Evolutionary conservation across 92 coral and sea anemone genomes (phyloP), one percentile per base, ranked within the genome.

Genomic region (Ricordea florida): DNA sequence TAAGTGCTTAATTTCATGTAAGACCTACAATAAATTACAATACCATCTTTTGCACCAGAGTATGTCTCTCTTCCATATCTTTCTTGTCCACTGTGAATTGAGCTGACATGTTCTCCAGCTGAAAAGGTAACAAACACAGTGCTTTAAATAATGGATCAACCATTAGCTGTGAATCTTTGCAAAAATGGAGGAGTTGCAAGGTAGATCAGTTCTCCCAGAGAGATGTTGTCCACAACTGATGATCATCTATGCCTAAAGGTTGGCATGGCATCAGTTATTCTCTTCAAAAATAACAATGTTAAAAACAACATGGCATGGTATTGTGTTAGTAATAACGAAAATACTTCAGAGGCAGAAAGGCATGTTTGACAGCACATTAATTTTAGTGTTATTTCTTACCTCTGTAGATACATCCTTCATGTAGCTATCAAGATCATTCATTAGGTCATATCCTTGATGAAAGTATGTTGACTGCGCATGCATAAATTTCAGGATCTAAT

Each of bases 41-140:
- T 60, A 88, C 99, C 96, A 74, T 96, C 76, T 78, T 85, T 67
- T 92, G 93, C 18, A 96, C 99, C 10, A 96, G 82, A 3, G 94
- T 85, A 69, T 96, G 99, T 32, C 99, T 75, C 57, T 93, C 96
- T 45, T 96, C 99, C 99, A 96, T 96, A 33, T 92, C 97, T 72
- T 96, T 96, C 70, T 92, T 92, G 30, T 96, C 96, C 33, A 89
- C 92, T 10, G 88, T 85, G 55, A 88, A 92, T 76, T 84, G 90
- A 3, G 63, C 67, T 10, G 97, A 92, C 50, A 96, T 47, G 6
- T 85, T 82, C 34, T 89, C 91, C 63, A 96, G 70, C 99, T 94
- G 5, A 26, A 63, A 15, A 63, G 13, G 22, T 3, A 33, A 11
- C 2, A 58, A 13, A 26, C 4, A 2, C 10, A 24, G 38, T 55